Base-by-base conservation (phyloP, 2,888 invertebrate species). In the Himalopsyche japonica region DNA sequence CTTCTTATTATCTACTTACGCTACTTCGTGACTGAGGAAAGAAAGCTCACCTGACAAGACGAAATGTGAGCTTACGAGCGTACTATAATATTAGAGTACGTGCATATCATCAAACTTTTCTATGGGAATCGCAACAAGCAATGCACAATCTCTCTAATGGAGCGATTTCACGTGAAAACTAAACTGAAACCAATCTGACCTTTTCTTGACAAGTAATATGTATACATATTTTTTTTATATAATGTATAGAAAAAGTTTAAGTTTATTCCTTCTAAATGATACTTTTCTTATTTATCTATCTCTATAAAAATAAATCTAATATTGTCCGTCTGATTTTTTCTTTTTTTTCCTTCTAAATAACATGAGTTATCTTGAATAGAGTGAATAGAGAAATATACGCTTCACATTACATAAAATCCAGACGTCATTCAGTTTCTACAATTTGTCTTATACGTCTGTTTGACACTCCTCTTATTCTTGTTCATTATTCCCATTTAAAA, bases 1-100 rank as follows among this genome's bases (percentile, higher is more conserved):
- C 79, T 70, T 79, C 83, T 83, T 83, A 83, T 83, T 83, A 77
- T 76, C 83, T 30, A 79, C 76, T 81, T 37, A 80, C 77, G 30
- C 49, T 83, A 57, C 76, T 81, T 32, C 79, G 79, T 83, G 82
- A 79, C 79, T 70, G 57, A 82, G 70, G 34, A 76, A 76, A 76
- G 57, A 57, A 57, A 57, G 57, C 57, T 20, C 57, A 20, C 57
- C 57, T 24, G 57, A 20, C 20, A 57, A 57, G 20, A 57, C 57
- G 6, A 57, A 20, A 49, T 49, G 49, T 20, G 49, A 57, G 57
- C 57, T 57, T 24, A n/a, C 7, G 20, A 57, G 24, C 57, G 57
- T 24, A 20, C 20, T 57, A 57, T 24, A 10, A 57, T 20, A n/a
- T 7, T 20, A 20, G 20, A 57, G 57, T 57, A 57, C 20, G 20